phyloP scores from a whole-genome alignment of 2,113 vertebrate genomes.

The Malurus melanocephalus region DNA sequence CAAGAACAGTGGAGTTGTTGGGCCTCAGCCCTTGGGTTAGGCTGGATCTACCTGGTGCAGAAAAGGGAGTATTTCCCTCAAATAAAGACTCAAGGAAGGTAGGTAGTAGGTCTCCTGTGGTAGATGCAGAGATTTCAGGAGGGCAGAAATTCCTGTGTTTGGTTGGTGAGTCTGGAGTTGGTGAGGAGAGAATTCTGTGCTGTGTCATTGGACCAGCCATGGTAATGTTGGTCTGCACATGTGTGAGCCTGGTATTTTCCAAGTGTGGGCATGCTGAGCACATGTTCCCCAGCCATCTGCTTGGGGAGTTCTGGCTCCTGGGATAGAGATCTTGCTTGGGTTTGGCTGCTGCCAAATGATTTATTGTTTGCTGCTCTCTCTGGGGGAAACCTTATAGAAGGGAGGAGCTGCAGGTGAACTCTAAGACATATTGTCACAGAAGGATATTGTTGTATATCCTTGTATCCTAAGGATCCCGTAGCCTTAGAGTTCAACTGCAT shows the following conservation, averaged over 20 bases:
- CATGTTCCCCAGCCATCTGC: not conserved
- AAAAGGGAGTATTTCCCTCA: not conserved
- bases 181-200: not conserved
- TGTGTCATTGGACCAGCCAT: not conserved
- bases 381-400: not conserved
- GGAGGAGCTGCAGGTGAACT: not conserved
- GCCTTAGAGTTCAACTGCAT: not conserved
- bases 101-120: not conserved
- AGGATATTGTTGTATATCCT: fast-evolving
- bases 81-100: not conserved
- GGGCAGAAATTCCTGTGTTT: not conserved
- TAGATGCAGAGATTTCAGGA: not conserved
- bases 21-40: not conserved
- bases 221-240: not conserved
- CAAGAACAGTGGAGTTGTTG: not conserved
- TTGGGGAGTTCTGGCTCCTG: not conserved
- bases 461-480: not conserved
- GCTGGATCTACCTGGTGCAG: not conserved
- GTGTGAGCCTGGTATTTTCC: not conserved
- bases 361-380: not conserved
- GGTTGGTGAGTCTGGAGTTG: not conserved
- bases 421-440: not conserved
- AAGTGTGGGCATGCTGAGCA: not conserved
- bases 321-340: not conserved
- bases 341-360: not conserved